Evolutionary conservation across 1,140 invertebrate genomes (phyloP).

Genomic region (Sarcophaga peregrina): DNA sequence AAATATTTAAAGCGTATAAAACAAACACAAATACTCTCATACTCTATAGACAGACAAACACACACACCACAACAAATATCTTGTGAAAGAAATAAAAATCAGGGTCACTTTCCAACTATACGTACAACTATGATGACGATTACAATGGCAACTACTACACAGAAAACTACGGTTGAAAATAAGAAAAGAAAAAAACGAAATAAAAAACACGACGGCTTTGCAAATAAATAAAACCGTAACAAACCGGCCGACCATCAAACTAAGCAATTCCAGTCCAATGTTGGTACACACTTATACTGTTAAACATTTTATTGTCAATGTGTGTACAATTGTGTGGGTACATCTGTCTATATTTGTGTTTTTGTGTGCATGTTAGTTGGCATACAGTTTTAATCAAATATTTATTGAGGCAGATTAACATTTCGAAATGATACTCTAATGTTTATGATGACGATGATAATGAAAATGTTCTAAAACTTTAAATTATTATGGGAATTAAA

Average conservation of each 20-base stretch:
- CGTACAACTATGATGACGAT: background rate
- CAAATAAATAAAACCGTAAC: background rate
- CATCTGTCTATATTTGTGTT: background rate
- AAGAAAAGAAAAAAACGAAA: too few relatives aligned
- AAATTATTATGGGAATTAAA: too few relatives aligned
- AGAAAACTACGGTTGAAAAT: too few relatives aligned
- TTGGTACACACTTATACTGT: background rate
- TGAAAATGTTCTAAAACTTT: background rate
- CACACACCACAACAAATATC: too few relatives aligned
- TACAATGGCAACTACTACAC: background rate
- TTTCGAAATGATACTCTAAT: background rate
- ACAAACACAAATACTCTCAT: too few relatives aligned
- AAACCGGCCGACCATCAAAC: background rate
- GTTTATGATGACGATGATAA: background rate
- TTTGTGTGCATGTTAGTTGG: too few relatives aligned
- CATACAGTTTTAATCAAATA: background rate
- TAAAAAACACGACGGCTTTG: background rate
- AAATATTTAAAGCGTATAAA: background rate
- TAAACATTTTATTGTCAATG: background rate
- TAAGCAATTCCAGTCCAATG: background rate
- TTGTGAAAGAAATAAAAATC: background rate
- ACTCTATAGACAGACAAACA: too few relatives aligned
- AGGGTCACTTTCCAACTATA: background rate
- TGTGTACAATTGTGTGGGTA: slow-evolving; percentile 1
- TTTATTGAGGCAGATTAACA: slow-evolving; percentile 4